A percentile compares a stretch with the other conserved stretches of the same genome.
Conservation (phyloP, 2,113 vertebrate genomes). For the Mus spicilegus region DNA sequence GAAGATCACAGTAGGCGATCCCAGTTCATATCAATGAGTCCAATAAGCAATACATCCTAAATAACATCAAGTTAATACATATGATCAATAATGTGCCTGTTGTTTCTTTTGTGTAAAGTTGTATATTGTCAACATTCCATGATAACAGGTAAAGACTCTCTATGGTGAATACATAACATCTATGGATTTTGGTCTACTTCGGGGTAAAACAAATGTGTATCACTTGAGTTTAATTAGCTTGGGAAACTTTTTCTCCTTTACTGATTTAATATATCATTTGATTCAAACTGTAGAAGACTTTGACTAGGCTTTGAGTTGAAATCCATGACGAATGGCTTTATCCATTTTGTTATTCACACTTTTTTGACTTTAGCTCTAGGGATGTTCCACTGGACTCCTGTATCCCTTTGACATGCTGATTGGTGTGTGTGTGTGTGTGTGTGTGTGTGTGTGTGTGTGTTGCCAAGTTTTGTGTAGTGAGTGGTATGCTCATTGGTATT, state of each 20-base stretch:
- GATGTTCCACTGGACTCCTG: neutral
- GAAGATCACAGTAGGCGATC: neutral
- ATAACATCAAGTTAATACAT: neutral
- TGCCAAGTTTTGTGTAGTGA: fast-evolving
- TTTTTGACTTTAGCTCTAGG: neutral
- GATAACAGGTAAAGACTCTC: neutral
- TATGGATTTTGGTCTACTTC: neutral
- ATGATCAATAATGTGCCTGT: neutral
- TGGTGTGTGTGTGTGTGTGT: neutral
- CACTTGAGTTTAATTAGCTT: neutral
- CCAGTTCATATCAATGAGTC: neutral
- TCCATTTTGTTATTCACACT: neutral
- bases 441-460: no score
- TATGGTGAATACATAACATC: no score
- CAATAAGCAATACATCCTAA: neutral
- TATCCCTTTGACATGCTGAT: neutral
- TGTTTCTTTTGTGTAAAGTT: neutral
- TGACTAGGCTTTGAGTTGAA: neutral
- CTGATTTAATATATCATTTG: neutral
- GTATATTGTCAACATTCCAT: neutral
- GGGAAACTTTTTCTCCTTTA: neutral
- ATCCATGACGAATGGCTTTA: neutral
- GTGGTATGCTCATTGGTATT: neutral
- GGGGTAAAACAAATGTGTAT: neutral
- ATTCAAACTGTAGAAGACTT: neutral